Evolutionary conservation across 2,113 vertebrate species (phyloP), one percentile per base, ranked within the genome.

Genomic region (Bolborhynchus lineola): DNA sequence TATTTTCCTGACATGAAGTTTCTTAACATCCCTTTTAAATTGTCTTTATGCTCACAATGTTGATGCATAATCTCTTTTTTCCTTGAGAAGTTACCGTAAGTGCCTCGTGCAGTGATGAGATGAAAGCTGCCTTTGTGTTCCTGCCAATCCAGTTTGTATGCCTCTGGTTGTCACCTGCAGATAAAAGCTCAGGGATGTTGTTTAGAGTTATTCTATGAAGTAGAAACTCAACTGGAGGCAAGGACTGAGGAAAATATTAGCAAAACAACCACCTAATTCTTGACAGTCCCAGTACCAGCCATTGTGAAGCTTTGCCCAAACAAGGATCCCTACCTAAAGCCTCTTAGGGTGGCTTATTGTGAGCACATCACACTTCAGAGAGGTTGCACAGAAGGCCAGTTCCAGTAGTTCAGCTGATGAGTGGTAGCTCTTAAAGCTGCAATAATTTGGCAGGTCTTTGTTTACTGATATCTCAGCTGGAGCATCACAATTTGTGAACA

Each of bases 21-120:
- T 97, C 94, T 95, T 96, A 97, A 97, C 97, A 96, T 96, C 82
- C 91, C 95, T 97, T 97, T 97, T 96, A 97, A 97, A 96, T 95
- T 95, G 94, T 95, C 97, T 97, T 96, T 95, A 96, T 96, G 91
- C 95, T 97, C 96, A 95, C 97, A 94, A 96, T 92, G 94, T 96
- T 95, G 94, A 97, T 94, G 97, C 87, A 78, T 96, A 92, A 95
- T 97, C 94, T 94, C 94, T 95, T 96, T 94, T 95, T 96, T 96
- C 96, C 96, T 80, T 79, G 92, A 82, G 88, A 96, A 95, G 93
- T 97, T 95, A 74, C 93, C 92, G 89, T 94, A 96, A 96, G 96
- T 96, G 95, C 92, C 95, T 97, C 47, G 21, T 92, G 95, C 91
- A 47, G 78, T 88, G 94, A 96, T 60, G 96, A 97, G 96, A 97